phyloP scores from a whole-genome alignment of 1,140 invertebrate genomes.

The Lasioglossum albipes region DNA sequence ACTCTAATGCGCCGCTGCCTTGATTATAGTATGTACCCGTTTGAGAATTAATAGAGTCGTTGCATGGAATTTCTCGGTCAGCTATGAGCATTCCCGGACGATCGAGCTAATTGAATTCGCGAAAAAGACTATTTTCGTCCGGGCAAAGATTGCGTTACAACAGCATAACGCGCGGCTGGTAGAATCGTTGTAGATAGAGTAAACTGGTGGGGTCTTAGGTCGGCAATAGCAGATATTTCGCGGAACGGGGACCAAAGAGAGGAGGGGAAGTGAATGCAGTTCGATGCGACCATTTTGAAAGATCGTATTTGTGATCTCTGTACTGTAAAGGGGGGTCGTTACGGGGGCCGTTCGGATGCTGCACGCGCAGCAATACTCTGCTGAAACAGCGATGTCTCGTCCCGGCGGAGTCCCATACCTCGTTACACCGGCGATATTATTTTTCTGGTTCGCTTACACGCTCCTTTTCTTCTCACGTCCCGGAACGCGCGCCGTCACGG shows the following conservation, averaged over 20 bases:
- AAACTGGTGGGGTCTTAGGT: not conserved
- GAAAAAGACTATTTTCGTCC: not conserved
- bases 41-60: not conserved
- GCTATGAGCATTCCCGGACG: not conserved
- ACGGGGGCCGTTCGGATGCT: not conserved
- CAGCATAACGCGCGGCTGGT: not conserved
- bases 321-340: not conserved
- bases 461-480: constrained; percentile 13
- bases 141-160: not conserved
- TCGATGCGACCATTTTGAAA: constrained; percentile 6
- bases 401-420: constrained; percentile 12
- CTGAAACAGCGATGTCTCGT: constrained; percentile 47
- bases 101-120: constrained; percentile 8
- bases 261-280: not conserved
- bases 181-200: not conserved
- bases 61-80: not conserved
- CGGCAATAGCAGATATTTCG: not conserved
- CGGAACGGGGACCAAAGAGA: not conserved
- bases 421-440: constrained; percentile 46
- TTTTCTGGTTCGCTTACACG: constrained; percentile 35
- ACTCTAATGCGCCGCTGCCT: too few relatives aligned
- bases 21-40: not conserved
- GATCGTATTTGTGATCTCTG: not conserved
- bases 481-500: not conserved
- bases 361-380: constrained; percentile 19